These are phyloP conservation scores for Psilopsiagon aurifrons DNA, from an alignment of 2,113 vertebrate species.

Conservation along the genomic window DNA sequence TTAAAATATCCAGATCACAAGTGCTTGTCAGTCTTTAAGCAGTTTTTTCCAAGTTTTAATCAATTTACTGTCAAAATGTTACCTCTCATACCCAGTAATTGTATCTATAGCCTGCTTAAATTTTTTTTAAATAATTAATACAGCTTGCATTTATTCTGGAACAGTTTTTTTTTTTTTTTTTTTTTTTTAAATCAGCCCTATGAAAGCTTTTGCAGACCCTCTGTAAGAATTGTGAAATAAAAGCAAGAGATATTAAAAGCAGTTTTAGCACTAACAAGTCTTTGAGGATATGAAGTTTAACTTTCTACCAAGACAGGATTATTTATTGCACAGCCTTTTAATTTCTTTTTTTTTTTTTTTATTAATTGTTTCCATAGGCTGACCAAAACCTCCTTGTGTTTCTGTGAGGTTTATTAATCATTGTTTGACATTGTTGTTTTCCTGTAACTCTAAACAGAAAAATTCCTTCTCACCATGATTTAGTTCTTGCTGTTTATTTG, in stretches of 20 bases:
- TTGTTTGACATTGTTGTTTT: neutral
- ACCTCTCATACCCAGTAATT: neutral
- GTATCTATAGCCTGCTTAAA: neutral
- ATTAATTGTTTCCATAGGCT: neutral
- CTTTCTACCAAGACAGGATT: neutral
- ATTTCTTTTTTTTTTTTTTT: neutral
- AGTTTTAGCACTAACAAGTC: neutral
- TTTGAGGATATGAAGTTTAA: neutral
- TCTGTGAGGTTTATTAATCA: neutral
- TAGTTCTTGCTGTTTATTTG: neutral
- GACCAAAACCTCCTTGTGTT: neutral
- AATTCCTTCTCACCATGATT: neutral
- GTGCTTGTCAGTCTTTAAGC: neutral
- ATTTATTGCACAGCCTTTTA: neutral
- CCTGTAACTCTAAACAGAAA: neutral
- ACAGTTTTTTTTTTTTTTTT: neutral
- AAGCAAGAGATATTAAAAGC: neutral
- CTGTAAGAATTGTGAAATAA: neutral
- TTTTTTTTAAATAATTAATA: neutral
- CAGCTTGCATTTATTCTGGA: neutral
- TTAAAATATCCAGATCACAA: neutral
- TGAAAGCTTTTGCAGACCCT: neutral
- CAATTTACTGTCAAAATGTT: neutral
- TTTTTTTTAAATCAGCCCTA: neutral
- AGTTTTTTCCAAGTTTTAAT: neutral